Conservation (phyloP, 1,140 invertebrate species). For the Neelides sp. region DNA sequence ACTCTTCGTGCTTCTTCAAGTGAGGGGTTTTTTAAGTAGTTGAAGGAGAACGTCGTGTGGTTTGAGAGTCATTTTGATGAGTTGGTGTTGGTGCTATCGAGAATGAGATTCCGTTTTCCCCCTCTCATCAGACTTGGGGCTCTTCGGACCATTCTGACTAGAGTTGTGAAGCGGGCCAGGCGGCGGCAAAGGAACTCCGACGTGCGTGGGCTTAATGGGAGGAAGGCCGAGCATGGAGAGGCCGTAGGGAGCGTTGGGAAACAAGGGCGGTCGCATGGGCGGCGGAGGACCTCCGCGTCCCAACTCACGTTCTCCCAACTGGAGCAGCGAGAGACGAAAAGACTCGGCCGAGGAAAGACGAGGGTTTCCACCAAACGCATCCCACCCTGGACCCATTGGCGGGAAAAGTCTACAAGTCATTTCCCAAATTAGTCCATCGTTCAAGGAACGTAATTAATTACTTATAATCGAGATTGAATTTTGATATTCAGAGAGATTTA, state of each 20-base stretch:
- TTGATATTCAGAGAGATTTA: no score
- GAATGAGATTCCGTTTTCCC: conserved; percentile 16
- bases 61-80: no score
- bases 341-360: conserved; percentile 18
- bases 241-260: conserved; percentile 19
- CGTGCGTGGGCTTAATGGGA: conserved; percentile 14
- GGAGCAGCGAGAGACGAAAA: conserved; percentile 24
- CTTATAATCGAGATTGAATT: no score
- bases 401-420: no score
- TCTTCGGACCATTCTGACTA: conserved; percentile 30
- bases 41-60: no score
- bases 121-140: conserved; percentile 14
- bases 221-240: conserved; percentile 18
- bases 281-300: conserved; percentile 7
- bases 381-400: conserved; percentile 21
- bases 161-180: conserved; percentile 19
- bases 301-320: conserved; percentile 23
- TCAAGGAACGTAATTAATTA: no score
- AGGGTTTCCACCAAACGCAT: conserved; percentile 15
- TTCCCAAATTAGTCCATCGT: no score
- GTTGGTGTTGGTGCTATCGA: conserved; percentile 18
- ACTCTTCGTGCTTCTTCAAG: no score
- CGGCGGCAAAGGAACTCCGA: conserved; percentile 2
- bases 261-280: conserved; percentile 15
- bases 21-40: no score